phyloP scores from a whole-genome alignment of 1,140 invertebrate species.

The Drosophila gunungcola region DNA sequence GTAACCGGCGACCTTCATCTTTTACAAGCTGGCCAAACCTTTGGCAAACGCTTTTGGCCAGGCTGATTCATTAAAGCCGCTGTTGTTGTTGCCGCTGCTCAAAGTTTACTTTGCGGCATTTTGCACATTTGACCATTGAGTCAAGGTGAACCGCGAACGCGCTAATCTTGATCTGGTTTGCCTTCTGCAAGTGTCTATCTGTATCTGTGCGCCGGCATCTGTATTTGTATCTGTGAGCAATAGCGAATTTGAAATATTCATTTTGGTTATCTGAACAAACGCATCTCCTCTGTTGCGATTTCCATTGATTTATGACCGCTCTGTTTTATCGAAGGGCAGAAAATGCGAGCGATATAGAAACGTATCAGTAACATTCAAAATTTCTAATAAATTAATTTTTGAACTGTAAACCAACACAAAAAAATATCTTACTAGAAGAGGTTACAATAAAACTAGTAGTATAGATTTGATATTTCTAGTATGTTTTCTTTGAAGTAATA shows the following conservation, averaged over 20 bases:
- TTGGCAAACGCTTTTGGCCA: slow-evolving; percentile 60
- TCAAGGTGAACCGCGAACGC: slow-evolving; percentile 74
- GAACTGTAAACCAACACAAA: too few relatives aligned
- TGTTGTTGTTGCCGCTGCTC: slow-evolving; percentile 33
- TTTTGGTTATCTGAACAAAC: slow-evolving; percentile 59
- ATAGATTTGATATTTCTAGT: too few relatives aligned
- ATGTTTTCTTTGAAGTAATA: too few relatives aligned
- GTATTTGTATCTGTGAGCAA: slow-evolving; percentile 11
- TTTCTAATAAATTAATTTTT: too few relatives aligned
- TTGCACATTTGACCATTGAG: slow-evolving; percentile 83
- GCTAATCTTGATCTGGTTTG: slow-evolving; percentile 80
- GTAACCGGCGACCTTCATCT: slow-evolving; percentile 74
- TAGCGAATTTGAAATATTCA: slow-evolving; percentile 52
- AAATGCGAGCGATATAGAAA: not conserved
- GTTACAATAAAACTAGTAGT: too few relatives aligned
- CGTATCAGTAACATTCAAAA: not conserved
- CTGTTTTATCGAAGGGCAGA: slow-evolving; percentile 55
- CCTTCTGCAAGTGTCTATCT: slow-evolving; percentile 66
- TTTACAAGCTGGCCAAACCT: slow-evolving; percentile 78
- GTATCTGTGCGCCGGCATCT: slow-evolving; percentile 11
- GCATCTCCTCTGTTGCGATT: slow-evolving; percentile 51
- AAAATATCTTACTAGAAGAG: too few relatives aligned
- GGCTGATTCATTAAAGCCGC: slow-evolving; percentile 63
- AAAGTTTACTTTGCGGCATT: slow-evolving; percentile 63
- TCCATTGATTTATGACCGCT: slow-evolving; percentile 37